phyloP scores from a whole-genome alignment of 2,888 invertebrate species.

The Prosapia bicincta region DNA sequence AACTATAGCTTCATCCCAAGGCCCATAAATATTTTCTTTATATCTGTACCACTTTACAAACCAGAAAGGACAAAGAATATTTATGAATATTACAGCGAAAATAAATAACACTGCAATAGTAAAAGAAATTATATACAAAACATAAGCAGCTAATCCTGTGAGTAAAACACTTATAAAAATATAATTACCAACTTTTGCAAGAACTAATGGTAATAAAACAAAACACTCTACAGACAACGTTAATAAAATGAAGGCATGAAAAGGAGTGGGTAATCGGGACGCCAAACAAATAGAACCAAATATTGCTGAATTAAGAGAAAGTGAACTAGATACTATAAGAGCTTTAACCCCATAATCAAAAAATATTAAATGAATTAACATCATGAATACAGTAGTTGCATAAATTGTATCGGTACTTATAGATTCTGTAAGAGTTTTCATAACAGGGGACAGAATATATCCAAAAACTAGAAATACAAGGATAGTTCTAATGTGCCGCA shows the following conservation, averaged over 20 bases:
- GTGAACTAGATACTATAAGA: slow-evolving; percentile 83
- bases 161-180: slow-evolving; percentile 54
- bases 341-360: slow-evolving; percentile 88
- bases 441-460: slow-evolving; percentile 83
- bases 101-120: slow-evolving; percentile 61
- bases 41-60: slow-evolving; percentile 74
- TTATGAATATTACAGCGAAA: slow-evolving; percentile 59
- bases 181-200: slow-evolving; percentile 59
- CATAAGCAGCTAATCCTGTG: slow-evolving; percentile 50
- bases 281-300: slow-evolving; percentile 95
- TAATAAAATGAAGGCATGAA: slow-evolving; percentile 86
- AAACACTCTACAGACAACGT: slow-evolving; percentile 86
- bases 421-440: slow-evolving; percentile 93
- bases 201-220: slow-evolving; percentile 80
- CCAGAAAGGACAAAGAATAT: slow-evolving; percentile 67
- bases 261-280: slow-evolving; percentile 80
- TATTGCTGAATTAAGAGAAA: slow-evolving; percentile 92
- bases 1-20: slow-evolving; percentile 94
- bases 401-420: slow-evolving; percentile 98
- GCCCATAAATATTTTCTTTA: slow-evolving; percentile 93
- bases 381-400: slow-evolving; percentile 84
- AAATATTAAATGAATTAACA: slow-evolving; percentile 83
- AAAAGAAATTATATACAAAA: slow-evolving; percentile 50
- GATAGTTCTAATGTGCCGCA: slow-evolving; percentile 70
- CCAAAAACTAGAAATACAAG: slow-evolving; percentile 81